A percentile compares a stretch with the other conserved stretches of the same genome.
These are phyloP conservation scores for Mormoops blainvillei DNA, from an alignment of 2,113 vertebrate species.

Conservation along the genomic window DNA sequence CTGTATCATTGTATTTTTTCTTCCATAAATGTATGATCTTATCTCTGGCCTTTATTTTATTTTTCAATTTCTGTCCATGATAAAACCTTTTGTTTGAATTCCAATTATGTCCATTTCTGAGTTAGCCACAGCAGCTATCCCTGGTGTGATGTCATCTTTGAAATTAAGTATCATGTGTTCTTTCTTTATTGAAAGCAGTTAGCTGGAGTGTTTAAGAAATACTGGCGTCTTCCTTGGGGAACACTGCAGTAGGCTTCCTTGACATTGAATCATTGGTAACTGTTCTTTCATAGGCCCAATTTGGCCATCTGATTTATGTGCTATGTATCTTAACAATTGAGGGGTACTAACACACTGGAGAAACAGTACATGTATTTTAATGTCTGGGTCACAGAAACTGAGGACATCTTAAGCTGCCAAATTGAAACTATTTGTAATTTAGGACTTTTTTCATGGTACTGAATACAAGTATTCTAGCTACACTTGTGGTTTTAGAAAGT, in stretches of 20 bases:
- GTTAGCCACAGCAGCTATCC: neutral
- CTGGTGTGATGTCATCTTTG: slow-evolving; percentile 57
- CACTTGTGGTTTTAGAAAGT: slow-evolving; percentile 52
- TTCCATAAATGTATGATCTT: neutral
- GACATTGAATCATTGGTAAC: slow-evolving; percentile 72
- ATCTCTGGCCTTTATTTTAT: neutral
- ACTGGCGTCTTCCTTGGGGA: slow-evolving; percentile 66
- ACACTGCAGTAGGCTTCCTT: slow-evolving; percentile 48
- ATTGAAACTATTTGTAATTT: slow-evolving; percentile 50
- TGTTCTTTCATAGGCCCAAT: slow-evolving; percentile 68
- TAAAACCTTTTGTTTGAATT: slow-evolving; percentile 49
- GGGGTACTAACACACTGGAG: neutral
- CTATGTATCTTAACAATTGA: slow-evolving; percentile 49
- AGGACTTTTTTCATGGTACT: slow-evolving; percentile 32
- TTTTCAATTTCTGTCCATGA: slow-evolving; percentile 26
- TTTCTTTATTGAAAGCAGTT: slow-evolving; percentile 69
- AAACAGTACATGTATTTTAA: slow-evolving; percentile 42
- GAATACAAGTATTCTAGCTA: slow-evolving; percentile 36
- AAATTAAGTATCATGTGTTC: slow-evolving; percentile 55
- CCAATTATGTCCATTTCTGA: slow-evolving; percentile 1
- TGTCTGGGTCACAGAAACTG: neutral
- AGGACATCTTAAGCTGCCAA: slow-evolving; percentile 52
- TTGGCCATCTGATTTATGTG: slow-evolving; percentile 72
- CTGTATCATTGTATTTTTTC: neutral
- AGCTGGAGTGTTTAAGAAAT: slow-evolving; percentile 67